These are phyloP conservation scores for Etia nguti DNA, from an alignment of 2,113 vertebrate species.

Conservation along the genomic window DNA sequence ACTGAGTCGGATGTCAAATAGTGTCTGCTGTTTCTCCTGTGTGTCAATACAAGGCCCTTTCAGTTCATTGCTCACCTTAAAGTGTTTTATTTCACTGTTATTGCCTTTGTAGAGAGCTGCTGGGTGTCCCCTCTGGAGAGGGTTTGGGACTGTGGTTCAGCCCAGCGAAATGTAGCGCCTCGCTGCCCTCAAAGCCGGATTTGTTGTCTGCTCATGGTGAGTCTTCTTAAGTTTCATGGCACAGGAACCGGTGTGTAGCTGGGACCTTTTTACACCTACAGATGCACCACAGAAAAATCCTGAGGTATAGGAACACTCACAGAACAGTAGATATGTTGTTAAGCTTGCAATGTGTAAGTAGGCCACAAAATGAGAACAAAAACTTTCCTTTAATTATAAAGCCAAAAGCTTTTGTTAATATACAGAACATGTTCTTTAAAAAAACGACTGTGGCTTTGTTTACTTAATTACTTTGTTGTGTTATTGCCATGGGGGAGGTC, in stretches of 20 bases:
- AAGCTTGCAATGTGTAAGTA: neutral
- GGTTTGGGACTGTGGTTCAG: slow-evolving; percentile 29
- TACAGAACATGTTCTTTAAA: neutral
- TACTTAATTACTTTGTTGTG: neutral
- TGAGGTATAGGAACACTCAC: neutral
- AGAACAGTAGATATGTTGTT: neutral
- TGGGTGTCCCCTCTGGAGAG: slow-evolving; percentile 28
- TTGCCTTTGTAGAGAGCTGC: slow-evolving; percentile 42
- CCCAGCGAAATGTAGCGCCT: slow-evolving; percentile 51
- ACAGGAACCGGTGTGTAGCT: neutral
- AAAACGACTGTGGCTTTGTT: neutral
- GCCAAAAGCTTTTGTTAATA: neutral
- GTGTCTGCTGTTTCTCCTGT: neutral
- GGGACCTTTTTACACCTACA: neutral
- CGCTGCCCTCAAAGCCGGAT: slow-evolving; percentile 47
- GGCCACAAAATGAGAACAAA: neutral
- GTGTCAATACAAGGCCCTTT: neutral
- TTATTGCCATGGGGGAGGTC: neutral
- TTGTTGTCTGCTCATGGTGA: slow-evolving; percentile 63
- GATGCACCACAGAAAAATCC: neutral
- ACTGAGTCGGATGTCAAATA: neutral
- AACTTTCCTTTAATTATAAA: neutral
- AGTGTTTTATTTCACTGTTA: slow-evolving; percentile 3
- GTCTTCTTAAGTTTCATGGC: slow-evolving; percentile 22
- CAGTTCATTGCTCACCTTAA: neutral